Conservation (phyloP, 92 coral and sea anemone species). For the Siderastrea siderea region DNA sequence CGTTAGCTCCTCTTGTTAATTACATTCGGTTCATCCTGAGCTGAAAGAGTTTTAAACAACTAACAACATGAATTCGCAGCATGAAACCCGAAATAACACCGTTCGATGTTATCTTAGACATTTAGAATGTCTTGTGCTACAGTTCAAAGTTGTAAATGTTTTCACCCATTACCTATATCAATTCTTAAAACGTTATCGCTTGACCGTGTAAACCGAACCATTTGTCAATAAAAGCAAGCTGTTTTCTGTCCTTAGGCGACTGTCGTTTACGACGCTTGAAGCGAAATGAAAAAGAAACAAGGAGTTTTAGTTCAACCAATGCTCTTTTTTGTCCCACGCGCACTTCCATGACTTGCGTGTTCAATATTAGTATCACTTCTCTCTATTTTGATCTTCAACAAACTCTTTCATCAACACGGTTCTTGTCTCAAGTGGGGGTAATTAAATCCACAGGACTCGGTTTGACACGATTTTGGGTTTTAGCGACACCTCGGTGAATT, state of each 20-base stretch:
- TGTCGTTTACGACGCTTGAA: background rate
- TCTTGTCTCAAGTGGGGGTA: constrained; percentile 46
- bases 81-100: constrained; percentile 25
- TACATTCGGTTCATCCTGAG: constrained; percentile 36
- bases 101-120: constrained; percentile 2
- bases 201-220: constrained; percentile 14
- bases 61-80: constrained; percentile 31
- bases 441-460: constrained; percentile 30
- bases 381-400: constrained; percentile 34
- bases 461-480: background rate
- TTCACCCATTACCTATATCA: constrained; percentile 20
- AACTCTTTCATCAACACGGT: constrained; percentile 32
- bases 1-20: background rate
- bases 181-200: constrained; percentile 2
- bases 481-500: background rate
- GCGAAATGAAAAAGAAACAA: background rate
- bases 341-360: background rate
- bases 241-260: constrained; percentile 3
- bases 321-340: background rate
- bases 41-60: constrained; percentile 19
- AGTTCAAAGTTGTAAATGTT: constrained; percentile 16
- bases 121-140: constrained; percentile 12
- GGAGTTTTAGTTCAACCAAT: background rate
- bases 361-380: background rate
- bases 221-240: constrained; percentile 8